Conservation (phyloP, 2,113 vertebrate genomes). For the Bothrops jararaca region DNA sequence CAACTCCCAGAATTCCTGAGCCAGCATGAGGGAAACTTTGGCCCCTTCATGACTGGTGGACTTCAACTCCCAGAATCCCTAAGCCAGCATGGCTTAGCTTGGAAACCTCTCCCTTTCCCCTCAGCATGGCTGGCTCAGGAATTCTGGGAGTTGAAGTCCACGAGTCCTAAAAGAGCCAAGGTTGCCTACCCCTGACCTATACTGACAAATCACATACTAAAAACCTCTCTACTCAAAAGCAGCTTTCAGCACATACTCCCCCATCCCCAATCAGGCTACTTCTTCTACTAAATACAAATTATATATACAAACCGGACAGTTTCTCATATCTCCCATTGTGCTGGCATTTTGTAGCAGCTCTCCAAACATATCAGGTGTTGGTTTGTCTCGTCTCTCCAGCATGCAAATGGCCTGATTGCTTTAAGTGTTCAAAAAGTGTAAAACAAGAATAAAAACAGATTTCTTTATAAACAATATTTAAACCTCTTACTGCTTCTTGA, state of each 20-base stretch:
- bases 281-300: not conserved
- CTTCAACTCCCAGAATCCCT: too few species aligned
- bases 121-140: too few species aligned
- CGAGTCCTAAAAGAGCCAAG: too few species aligned
- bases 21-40: too few species aligned
- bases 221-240: not conserved
- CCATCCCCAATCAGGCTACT: not conserved
- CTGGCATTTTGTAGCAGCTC: conserved; percentile 96
- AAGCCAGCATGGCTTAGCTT: too few species aligned
- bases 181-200: not conserved
- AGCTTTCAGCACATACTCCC: not conserved
- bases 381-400: conserved; percentile 94
- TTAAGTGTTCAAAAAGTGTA: conserved; percentile 34
- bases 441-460: conserved; percentile 1
- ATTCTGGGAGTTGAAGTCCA: too few species aligned
- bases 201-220: not conserved
- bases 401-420: conserved; percentile 98
- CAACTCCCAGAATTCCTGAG: too few species aligned
- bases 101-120: too few species aligned
- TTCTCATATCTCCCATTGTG: conserved; percentile 96
- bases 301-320: conserved; percentile 84
- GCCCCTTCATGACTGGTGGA: too few species aligned
- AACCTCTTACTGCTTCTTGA: not conserved
- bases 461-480: not conserved
- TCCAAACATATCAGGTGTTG: conserved; percentile 97